Conservation (phyloP, 1,140 invertebrate species). For the Himalopsyche phryganea region DNA sequence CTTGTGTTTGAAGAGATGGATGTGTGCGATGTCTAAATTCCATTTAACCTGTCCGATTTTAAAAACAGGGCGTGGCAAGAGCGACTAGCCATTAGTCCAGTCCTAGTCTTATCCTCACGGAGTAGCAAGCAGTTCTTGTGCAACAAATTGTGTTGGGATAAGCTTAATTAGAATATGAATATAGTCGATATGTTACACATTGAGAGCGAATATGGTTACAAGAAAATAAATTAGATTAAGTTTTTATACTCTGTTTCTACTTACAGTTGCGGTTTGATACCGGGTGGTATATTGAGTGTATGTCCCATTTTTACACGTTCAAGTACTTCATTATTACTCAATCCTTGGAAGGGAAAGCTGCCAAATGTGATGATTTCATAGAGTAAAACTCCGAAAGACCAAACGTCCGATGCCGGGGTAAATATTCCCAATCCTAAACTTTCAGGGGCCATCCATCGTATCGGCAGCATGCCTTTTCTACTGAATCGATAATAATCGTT, state of each 20-base stretch:
- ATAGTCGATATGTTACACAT: too few species aligned
- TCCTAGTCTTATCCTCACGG: too few species aligned
- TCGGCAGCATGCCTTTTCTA: slow-evolving; percentile 82
- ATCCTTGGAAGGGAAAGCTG: slow-evolving; percentile 81
- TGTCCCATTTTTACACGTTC: slow-evolving; percentile 74
- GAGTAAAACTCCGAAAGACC: slow-evolving; percentile 80
- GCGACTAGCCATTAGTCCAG: too few species aligned
- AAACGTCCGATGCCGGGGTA: slow-evolving; percentile 79
- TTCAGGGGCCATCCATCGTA: slow-evolving; percentile 92
- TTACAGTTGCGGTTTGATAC: slow-evolving; percentile 75
- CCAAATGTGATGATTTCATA: slow-evolving; percentile 87
- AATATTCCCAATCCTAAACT: slow-evolving; percentile 77
- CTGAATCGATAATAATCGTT: slow-evolving; percentile 86
- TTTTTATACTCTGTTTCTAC: slow-evolving; percentile 49
- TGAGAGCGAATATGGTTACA: too few species aligned
- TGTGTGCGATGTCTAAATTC: too few species aligned
- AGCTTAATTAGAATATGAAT: too few species aligned
- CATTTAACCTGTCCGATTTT: too few species aligned
- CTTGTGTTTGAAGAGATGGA: too few species aligned
- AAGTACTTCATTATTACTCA: slow-evolving; percentile 81
- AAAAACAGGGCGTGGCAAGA: too few species aligned
- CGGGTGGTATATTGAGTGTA: slow-evolving; percentile 66
- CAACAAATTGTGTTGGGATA: too few species aligned
- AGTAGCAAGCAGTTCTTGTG: too few species aligned
- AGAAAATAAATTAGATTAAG: too few species aligned